phyloP scores from a whole-genome alignment of 2,113 vertebrate species.

The Okapia johnstoni region DNA sequence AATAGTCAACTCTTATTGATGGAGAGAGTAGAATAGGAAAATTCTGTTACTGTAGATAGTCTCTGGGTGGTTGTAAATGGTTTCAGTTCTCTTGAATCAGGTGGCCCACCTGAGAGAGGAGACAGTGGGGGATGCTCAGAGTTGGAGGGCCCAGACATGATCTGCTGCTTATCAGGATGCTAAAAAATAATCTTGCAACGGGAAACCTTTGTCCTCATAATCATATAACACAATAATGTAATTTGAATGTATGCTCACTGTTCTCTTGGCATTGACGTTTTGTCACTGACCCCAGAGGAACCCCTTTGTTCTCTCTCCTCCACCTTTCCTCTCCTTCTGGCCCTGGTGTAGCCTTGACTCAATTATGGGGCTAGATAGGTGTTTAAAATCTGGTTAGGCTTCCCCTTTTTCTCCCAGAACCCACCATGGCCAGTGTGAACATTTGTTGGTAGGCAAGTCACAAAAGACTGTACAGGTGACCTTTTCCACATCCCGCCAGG shows the following conservation, averaged over 20 bases:
- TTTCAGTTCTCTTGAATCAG: not conserved
- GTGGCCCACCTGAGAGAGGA: not conserved
- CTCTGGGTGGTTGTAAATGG: not conserved
- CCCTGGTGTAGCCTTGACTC: not conserved
- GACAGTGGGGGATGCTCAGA: not conserved
- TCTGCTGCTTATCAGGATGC: not conserved
- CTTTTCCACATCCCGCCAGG: not conserved
- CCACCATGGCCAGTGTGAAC: not conserved
- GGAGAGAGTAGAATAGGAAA: not conserved
- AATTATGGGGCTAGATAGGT: not conserved
- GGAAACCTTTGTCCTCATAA: not conserved
- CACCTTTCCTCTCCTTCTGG: not conserved
- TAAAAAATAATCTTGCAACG: not conserved
- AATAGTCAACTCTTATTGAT: not conserved
- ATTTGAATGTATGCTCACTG: not conserved
- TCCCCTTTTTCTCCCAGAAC: not conserved
- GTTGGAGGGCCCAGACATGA: not conserved
- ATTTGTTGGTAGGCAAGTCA: not conserved
- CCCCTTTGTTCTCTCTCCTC: not conserved
- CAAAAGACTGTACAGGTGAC: not conserved
- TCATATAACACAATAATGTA: not conserved
- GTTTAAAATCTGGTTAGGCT: not conserved
- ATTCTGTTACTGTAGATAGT: not conserved
- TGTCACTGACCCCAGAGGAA: not conserved
- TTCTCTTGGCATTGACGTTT: not conserved